Base-by-base conservation (phyloP, 2,797 vertebrate species). In the Bradypodion ventrale region DNA sequence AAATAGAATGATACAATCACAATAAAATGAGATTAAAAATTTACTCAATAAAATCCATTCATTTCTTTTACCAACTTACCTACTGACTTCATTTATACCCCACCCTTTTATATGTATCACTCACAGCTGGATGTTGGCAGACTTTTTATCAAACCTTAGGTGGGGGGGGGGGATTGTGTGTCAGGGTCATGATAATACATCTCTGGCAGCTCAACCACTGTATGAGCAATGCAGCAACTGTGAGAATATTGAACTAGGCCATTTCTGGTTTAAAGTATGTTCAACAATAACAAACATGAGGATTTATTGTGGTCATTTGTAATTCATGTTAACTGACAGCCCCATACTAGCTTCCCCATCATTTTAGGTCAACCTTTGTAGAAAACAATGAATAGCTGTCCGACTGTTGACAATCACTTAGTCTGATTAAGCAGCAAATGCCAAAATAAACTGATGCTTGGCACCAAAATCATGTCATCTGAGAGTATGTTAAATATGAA, bases 401-500 rank as follows among this genome's bases (percentile, higher is more conserved):
- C 37, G 68, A 29, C 27, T 72, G 56, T 40, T 63, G 44, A 62
- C 40, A 44, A 40, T 60, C 9, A 63, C n/a, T 40, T n/a, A 70
- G 23, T 40, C 13, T 2, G 32, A 63, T 65, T 46, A 40, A 65
- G 35, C 46, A 56, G 27, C 9, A 46, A 72, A 32, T 60, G 56
- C 40, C 70, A 9, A 46, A 78, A 16, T 84, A 78, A 78, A 32
- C 29, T 49, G 15, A 62, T 49, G n/a, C 56, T 73, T 78, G 66
- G 75, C 65, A 78, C 16, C 23, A 78, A 8, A 49, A 70, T 7
- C 68, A 72, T 19, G 40, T 63, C 75, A 70, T 46, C 5, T 66
- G 25, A 84, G 63, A 52, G 56, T 73, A 78, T 63, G 75, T n/a
- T 62, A 78, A 78, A 78, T 37, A 52, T 63, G n/a, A 72, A 81